These are phyloP conservation scores for Sarcophaga peregrina DNA, from an alignment of 1,140 invertebrate genomes.

Conservation along the genomic window DNA sequence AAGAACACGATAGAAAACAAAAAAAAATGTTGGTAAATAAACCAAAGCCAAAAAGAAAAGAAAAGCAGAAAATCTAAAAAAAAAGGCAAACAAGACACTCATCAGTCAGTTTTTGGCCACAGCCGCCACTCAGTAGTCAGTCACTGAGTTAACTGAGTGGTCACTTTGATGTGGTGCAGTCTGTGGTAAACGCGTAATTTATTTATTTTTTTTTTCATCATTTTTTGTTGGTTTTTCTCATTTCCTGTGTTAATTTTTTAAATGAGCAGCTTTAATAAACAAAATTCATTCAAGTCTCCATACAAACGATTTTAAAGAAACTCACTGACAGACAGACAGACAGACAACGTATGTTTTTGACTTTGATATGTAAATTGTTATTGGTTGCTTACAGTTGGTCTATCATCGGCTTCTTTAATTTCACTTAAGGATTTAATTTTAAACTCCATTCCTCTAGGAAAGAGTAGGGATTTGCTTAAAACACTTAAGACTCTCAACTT, in stretches of 20 bases:
- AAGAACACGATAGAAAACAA: neutral
- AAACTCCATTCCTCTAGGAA: slow-evolving; percentile 7
- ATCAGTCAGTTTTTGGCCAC: neutral
- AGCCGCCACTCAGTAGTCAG: neutral
- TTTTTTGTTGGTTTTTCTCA: slow-evolving; percentile 7
- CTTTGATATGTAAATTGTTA: slow-evolving; percentile 36
- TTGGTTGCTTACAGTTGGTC: neutral
- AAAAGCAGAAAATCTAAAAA: neutral
- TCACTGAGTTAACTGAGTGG: slow-evolving; percentile 42
- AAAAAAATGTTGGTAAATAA: slow-evolving; percentile 7
- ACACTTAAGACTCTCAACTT: slow-evolving; percentile 13
- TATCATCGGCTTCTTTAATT: neutral
- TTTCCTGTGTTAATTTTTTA: slow-evolving; percentile 2
- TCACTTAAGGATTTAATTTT: too few relatives aligned
- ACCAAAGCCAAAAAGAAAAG: neutral
- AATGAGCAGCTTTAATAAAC: slow-evolving; percentile 20
- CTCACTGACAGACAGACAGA: neutral
- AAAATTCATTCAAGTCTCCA: neutral
- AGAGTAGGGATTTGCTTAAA: neutral
- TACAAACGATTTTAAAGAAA: neutral
- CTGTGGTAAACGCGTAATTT: slow-evolving; percentile 47
- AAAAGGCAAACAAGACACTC: neutral
- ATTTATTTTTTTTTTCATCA: neutral
- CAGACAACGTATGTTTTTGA: slow-evolving; percentile 11
- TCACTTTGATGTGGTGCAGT: slow-evolving; percentile 48